These are phyloP conservation scores for Mylabris phalerata DNA, from an alignment of 1,140 invertebrate species.

Conservation along the genomic window DNA sequence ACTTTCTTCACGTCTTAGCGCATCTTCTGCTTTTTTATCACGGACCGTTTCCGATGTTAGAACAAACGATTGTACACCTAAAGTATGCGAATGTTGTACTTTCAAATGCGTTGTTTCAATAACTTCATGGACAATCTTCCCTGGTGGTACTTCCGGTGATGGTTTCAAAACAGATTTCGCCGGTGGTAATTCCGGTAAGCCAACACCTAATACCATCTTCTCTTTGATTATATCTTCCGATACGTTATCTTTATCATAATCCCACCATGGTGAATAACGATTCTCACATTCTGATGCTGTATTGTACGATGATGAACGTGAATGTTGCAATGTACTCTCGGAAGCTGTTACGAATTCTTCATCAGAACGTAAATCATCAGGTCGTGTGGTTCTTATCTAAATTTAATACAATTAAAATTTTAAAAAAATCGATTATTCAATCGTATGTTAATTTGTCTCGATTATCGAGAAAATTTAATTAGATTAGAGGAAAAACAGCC, in stretches of 20 bases:
- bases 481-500: too few species aligned
- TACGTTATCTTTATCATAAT: slow-evolving; percentile 37
- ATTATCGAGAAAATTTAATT: too few species aligned
- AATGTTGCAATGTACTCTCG: slow-evolving; percentile 58
- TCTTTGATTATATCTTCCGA: slow-evolving; percentile 38
- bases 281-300: slow-evolving; percentile 58
- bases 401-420: slow-evolving; percentile 16
- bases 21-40: slow-evolving; percentile 39
- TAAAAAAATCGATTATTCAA: too few species aligned
- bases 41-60: slow-evolving; percentile 45
- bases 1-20: slow-evolving; percentile 24
- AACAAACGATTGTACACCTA: slow-evolving; percentile 49
- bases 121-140: slow-evolving; percentile 48
- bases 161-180: slow-evolving; percentile 37
- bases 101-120: slow-evolving; percentile 51
- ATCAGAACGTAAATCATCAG: slow-evolving; percentile 40
- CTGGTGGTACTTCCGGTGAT: slow-evolving; percentile 39
- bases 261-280: slow-evolving; percentile 48
- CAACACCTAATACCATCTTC: slow-evolving; percentile 41
- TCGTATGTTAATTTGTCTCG: too few species aligned
- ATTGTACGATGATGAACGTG: slow-evolving; percentile 57
- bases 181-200: slow-evolving; percentile 36
- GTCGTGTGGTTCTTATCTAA: slow-evolving; percentile 8
- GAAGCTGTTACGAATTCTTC: slow-evolving; percentile 65
- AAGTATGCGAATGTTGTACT: slow-evolving; percentile 47